Conservation (phyloP, 2,888 invertebrate species). For the Lordiphosa andalusiaca region DNA sequence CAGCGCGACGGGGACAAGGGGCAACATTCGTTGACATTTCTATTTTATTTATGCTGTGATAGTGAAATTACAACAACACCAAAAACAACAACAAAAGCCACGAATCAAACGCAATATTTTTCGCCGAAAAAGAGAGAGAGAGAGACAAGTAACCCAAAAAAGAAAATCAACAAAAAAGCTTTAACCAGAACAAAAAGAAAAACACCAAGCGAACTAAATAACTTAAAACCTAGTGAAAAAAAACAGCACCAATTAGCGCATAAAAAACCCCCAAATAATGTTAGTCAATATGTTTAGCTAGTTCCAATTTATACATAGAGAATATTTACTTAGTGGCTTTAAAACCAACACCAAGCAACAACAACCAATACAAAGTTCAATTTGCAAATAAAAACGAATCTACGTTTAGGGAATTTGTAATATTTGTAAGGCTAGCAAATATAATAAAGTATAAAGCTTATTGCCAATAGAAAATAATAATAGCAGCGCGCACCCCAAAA, state of each 20-base stretch:
- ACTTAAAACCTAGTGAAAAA: conserved; percentile 42
- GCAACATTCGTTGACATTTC: conserved; percentile 48
- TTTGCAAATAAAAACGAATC: conserved; percentile 58
- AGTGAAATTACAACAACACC: conserved; percentile 58
- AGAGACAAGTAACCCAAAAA: conserved; percentile 22
- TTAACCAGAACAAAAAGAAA: conserved; percentile 48
- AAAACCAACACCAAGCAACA: conserved; percentile 75
- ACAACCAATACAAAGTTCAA: conserved; percentile 33
- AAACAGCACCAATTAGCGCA: conserved; percentile 64
- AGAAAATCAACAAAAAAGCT: conserved; percentile 55
- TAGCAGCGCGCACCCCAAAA: conserved; percentile 26
- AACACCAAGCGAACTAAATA: conserved; percentile 56
- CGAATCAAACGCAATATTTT: conserved; percentile 65
- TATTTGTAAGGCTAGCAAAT: conserved; percentile 35
- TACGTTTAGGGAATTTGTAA: conserved; percentile 73
- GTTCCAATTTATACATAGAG: conserved; percentile 53
- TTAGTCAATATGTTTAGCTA: conserved; percentile 65
- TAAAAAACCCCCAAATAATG: conserved; percentile 37
- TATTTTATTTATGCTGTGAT: conserved; percentile 69
- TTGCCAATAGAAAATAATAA: conserved; percentile 37
- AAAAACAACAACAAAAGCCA: conserved; percentile 33
- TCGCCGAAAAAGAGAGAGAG: conserved; percentile 34
- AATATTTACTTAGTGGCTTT: conserved; percentile 72
- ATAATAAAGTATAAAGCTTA: conserved; percentile 45
- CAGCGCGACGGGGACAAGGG: conserved; percentile 12